Base-by-base conservation (phyloP, 35 echinoderm and acorn worm genomes). In the Apostichopus parvimensis region DNA sequence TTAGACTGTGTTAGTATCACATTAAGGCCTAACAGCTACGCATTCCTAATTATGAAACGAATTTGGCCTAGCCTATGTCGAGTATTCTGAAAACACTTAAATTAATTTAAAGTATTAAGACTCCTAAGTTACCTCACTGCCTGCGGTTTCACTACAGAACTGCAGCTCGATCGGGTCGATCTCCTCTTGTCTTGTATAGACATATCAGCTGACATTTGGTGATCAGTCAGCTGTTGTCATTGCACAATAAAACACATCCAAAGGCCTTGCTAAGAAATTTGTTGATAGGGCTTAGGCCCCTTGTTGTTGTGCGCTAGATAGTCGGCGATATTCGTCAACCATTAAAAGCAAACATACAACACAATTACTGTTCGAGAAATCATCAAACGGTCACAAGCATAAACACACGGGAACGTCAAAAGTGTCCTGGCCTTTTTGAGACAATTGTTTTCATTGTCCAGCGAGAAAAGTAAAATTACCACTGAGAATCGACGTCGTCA, bases 131-230 rank as follows among this genome's bases (percentile, higher is more conserved):
- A 93, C 92, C 92, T 93, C 54, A 93, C 92, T 81, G 92, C 92
- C 59, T 93, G 92, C 14, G 92, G 92, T 77, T 85, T 84, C 14
- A 93, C 92, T 14, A 93, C 80, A 45, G 80, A 76, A 56, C 92
- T 59, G 73, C 89, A 91, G 61, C 89, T 91, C n/a, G 72, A 18
- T 78, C 89, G 89, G 89, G 89, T 78, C 45, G 89, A 78, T 91
- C 89, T 77, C 89, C 89, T 91, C 77, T 91, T 91, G 76, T 79
- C 89, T 59, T 77, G 71, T 59, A 77, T 79, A 91, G 89, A 91
- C 89, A 91, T 91, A 91, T 91, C 89, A 91, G 89, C 89, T 91
- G 89, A 91, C 89, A 91, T 91, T 91, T 91, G 89, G 89, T 53
- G 89, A 73, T 91, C 89, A 79, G 53, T 91, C 89, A 91, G 72